Base-by-base conservation (phyloP, 2,888 invertebrate species). In the Nemotelus pantherinus region DNA sequence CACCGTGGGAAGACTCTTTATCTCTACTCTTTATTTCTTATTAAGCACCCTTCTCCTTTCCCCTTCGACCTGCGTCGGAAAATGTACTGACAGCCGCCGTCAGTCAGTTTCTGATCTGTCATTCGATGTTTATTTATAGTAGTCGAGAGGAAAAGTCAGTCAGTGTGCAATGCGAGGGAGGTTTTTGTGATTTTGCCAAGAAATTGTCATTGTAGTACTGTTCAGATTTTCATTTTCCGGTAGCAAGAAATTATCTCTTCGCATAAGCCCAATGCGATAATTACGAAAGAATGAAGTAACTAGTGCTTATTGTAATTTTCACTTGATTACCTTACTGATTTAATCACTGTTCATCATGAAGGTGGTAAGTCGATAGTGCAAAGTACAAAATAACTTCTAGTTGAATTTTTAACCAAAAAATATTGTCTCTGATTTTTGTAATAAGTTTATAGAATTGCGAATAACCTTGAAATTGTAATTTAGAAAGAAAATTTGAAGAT, bases 61-160 rank as follows among this genome's bases (percentile, higher is more conserved):
- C 25, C 25, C 25, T 25, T 25, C 25, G 25, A 25, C 25, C 25
- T 25, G 0, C 25, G 25, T 1, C 25, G 25, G 25, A 25, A 25
- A 25, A 25, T 25, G 25, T 25, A 25, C 25, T 25, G 25, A 25
- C 25, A 25, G 25, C 25, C 25, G 25, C 25, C 25, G 25, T 25
- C 25, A 25, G 25, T 25, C 25, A 25, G 25, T 39, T 39, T 63
- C 6, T 39, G 48, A 74, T 63, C 63, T 60, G 74, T 74, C 74
- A 74, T 55, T 48, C 47, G 6, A 72, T 74, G 60, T 60, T 74
- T 74, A 74, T 74, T 74, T 74, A 60, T 74, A 74, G 74, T 74
- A 43, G 55, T 72, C 60, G 47, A 25, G 25, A 25, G 25, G 25
- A 25, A 25, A 25, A 25, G 47, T 58, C 58, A 47, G 58, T 63